Evolutionary conservation across 2,888 invertebrate species (phyloP).

Genomic region (Dendrolimus houi): DNA sequence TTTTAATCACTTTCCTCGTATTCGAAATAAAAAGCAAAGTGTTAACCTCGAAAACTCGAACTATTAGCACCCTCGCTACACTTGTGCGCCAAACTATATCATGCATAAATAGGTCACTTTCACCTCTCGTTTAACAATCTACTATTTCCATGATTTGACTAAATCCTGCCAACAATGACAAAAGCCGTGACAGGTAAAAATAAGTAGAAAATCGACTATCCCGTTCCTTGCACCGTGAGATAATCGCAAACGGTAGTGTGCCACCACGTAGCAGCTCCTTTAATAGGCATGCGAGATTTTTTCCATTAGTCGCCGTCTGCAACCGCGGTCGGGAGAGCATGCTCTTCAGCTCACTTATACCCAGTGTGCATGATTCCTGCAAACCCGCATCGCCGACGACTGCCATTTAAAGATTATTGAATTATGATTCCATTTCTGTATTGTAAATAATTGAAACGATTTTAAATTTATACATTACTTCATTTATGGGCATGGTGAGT

Average conservation of each 20-base stretch:
- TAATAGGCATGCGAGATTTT: constrained; percentile 58
- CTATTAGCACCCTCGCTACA: no score
- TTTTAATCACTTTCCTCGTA: no score
- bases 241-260: constrained; percentile 67
- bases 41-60: no score
- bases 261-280: constrained; percentile 59
- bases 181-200: no score
- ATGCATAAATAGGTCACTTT: no score
- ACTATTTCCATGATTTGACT: no score
- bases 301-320: constrained; percentile 36
- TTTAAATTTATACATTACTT: constrained; percentile 1
- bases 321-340: constrained; percentile 7
- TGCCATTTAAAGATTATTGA: neutral
- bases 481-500: neutral
- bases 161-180: no score
- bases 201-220: constrained; percentile 34
- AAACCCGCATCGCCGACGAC: neutral
- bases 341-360: neutral
- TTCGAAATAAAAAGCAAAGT: no score
- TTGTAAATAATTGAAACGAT: constrained; percentile 2
- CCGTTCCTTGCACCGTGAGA: constrained; percentile 63
- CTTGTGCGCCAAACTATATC: no score
- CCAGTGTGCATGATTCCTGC: neutral
- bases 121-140: no score
- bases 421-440: neutral